Conservation (phyloP, 2,113 vertebrate genomes). For the Coptodon rendalli region DNA sequence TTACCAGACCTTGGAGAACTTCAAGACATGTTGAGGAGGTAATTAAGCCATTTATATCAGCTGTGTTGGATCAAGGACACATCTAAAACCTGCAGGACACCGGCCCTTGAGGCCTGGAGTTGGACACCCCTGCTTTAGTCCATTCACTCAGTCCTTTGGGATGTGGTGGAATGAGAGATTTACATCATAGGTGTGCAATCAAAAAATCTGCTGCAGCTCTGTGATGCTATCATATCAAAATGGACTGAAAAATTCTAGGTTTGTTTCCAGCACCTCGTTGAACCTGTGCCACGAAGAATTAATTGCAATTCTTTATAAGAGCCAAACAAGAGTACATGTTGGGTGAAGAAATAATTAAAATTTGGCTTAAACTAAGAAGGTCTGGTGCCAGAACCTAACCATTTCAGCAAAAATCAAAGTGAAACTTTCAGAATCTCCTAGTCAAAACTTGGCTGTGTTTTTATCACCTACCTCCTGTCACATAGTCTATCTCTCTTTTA, state of each 20-base stretch:
- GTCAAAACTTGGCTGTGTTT: neutral
- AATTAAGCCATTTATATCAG: no score
- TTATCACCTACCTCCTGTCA: neutral
- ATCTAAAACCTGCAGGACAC: no score
- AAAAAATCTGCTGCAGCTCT: neutral
- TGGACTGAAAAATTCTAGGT: neutral
- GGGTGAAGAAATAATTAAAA: neutral
- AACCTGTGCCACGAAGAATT: neutral
- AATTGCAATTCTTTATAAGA: neutral
- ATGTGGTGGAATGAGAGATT: neutral
- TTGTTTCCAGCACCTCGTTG: neutral
- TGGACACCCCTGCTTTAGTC: neutral
- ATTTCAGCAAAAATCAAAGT: neutral
- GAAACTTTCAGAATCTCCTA: neutral
- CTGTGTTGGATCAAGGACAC: no score
- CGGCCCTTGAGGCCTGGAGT: neutral
- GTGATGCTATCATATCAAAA: neutral
- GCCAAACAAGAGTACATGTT: neutral
- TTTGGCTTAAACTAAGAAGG: neutral
- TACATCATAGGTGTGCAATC: neutral
- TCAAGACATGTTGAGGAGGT: no score
- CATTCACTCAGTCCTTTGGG: neutral
- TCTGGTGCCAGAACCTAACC: neutral
- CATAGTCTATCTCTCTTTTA: neutral
- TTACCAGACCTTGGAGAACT: no score